Base-by-base conservation (phyloP, 1,140 invertebrate genomes). In the Drosophila varians region DNA sequence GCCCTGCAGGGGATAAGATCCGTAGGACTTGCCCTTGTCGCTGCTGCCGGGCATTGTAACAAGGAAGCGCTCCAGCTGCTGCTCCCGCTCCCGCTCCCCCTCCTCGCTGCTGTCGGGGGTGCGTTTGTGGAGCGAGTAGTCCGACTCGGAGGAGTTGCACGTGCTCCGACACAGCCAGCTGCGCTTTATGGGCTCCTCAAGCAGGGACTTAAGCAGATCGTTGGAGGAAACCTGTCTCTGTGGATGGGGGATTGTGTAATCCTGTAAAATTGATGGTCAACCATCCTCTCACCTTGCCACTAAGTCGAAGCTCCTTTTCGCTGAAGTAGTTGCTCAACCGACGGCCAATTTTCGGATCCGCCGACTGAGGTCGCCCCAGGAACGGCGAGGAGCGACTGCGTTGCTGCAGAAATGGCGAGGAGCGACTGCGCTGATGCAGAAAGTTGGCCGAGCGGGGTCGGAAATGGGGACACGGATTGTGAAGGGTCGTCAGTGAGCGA, bases 121-220 rank as follows among this genome's bases (percentile, higher is more conserved):
- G 47, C 73, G 77, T 26, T 74, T 68, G 28, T 68, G 64, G 9
- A 53, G 60, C 11, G 75, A 76, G 25, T 57, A 68, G 18, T 90
- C 80, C 47, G 90, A 91, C 55, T 91, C 82, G 14, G 78, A 90
- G 26, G 82, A 87, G 40, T 79, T 86, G 53, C 74, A 73, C n/a
- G 66, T 60, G 28, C 82, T 90, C 36, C 79, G 76, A 43, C 65
- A 90, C 38, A 91, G 25, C 90, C 90, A 91, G 31, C 88, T 80
- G 2, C 89, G 77, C 38, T 82, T 88, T 8, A 91, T 91, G 9
- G 90, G 90, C 48, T 91, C 90, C 40, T 87, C 89, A 12, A 91
- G 48, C 49, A 91, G 68, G 1, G 83, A 55, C 26, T 90, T 91
- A 0, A 91, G 58, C 25, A 91, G 49, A 65, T 87, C 89, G 47